Base-by-base conservation (phyloP, 2,888 invertebrate species). In the Pteria penguin region DNA sequence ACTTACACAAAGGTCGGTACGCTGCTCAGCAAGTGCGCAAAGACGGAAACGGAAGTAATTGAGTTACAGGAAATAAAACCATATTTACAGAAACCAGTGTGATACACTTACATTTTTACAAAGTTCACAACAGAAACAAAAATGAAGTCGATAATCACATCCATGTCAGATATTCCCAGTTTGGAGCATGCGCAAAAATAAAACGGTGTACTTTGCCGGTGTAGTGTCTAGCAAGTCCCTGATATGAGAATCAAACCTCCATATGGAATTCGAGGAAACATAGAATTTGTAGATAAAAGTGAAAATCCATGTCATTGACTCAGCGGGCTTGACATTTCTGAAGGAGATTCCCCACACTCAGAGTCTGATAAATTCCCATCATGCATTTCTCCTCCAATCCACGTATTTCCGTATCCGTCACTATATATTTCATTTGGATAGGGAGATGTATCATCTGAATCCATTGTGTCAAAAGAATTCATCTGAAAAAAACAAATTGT, bases 271-370 rank as follows among this genome's bases (percentile, higher is more conserved):
- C 27, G 32, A 29, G 57, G 52, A 68, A 27, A 55, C 22, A 57
- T 29, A 66, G 24, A 66, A 52, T 29, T 31, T 66, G n/a, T 52
- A 29, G 45, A 45, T 66, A n/a, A 68, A 22, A 22, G 24, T 32
- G 22, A 55, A 45, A 4, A 54, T 57, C 60, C 31, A 45, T 36
- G 22, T 69, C 45, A 60, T 69, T 89, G 88, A 62, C 89, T 89
- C 81, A 89, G 82, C 3, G 89, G 89, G 70, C 89, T 89, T 27
- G 89, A 88, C 74, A 89, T 78, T 73, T 89, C 89, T 26, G 88
- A 89, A 0, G 88, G 87, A 5, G 89, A 86, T 36, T 86, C 86
- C 5, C 86, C 85, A 74, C 87, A 87, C 63, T 88, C 88, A 1
- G 89, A 89, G 61, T 85, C 88, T 24, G 88, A 87, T 66, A 83